Conservation (phyloP, 35 echinoderm and acorn worm species). For the Nesometra sesokonis region DNA sequence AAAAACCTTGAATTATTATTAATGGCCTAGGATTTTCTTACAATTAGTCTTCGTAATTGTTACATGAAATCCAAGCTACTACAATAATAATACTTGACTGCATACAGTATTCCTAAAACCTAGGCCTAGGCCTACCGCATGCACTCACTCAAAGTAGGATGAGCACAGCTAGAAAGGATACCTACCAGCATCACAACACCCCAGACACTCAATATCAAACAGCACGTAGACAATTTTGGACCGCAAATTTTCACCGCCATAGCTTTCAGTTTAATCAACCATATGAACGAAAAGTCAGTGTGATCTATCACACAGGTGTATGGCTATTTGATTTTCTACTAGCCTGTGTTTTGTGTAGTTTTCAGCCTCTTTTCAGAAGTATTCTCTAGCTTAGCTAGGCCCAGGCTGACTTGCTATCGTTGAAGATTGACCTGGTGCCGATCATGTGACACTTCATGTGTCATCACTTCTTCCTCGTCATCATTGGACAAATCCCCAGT, state of each 20-base stretch:
- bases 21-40: neutral
- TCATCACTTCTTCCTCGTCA: neutral
- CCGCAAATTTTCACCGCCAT: conserved; percentile 85
- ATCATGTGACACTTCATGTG: neutral
- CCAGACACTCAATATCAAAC: conserved; percentile 81
- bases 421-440: neutral
- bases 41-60: no score
- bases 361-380: neutral
- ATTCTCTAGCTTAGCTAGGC: neutral
- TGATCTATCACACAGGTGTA: neutral
- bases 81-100: no score
- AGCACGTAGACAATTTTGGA: conserved; percentile 74
- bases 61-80: no score
- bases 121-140: no score
- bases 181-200: conserved; percentile 94
- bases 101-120: no score
- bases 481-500: neutral
- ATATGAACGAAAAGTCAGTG: neutral
- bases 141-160: no score
- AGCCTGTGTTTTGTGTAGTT: neutral
- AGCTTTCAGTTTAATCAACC: neutral
- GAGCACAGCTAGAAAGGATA: no score
- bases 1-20: no score
- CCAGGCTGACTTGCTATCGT: neutral
- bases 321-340: neutral